These are phyloP conservation scores for Morinoia aosen DNA, from an alignment of 2,888 invertebrate species.

Conservation along the genomic window DNA sequence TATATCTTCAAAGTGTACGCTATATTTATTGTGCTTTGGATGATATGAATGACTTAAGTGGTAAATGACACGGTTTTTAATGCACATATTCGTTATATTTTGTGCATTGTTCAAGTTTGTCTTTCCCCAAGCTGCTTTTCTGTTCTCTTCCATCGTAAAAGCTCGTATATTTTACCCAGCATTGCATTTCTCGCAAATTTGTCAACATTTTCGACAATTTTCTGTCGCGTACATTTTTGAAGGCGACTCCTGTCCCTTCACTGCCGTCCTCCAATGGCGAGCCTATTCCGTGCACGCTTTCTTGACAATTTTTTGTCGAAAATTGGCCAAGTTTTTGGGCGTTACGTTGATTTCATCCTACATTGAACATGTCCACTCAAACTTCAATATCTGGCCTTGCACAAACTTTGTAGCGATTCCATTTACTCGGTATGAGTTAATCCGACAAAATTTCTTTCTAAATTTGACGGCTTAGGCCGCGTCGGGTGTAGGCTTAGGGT, in stretches of 20 bases:
- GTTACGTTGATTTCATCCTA: slow-evolving; percentile 16
- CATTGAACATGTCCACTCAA: slow-evolving; percentile 27
- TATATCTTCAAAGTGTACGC: not conserved
- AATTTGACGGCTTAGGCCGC: slow-evolving; percentile 29
- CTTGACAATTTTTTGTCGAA: not conserved
- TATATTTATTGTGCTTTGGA: not conserved
- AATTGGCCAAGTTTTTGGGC: not conserved
- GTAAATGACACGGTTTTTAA: not conserved
- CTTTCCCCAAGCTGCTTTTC: not conserved
- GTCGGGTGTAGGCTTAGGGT: slow-evolving; percentile 28
- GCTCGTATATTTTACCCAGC: not conserved
- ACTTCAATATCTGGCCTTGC: slow-evolving; percentile 49
- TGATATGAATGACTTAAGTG: not conserved
- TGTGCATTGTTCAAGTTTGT: not conserved
- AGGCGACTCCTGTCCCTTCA: not conserved
- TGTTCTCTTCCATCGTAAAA: not conserved
- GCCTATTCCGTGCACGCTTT: not conserved
- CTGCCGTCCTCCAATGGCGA: not conserved
- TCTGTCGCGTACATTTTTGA: not conserved
- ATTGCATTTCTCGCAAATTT: not conserved
- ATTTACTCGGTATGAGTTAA: slow-evolving; percentile 35
- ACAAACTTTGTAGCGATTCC: slow-evolving; percentile 44
- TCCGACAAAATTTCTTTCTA: slow-evolving; percentile 36
- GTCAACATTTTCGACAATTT: not conserved
- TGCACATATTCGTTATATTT: not conserved